Base-by-base conservation (phyloP, 1,140 invertebrate species). In the Spodoptera litura region DNA sequence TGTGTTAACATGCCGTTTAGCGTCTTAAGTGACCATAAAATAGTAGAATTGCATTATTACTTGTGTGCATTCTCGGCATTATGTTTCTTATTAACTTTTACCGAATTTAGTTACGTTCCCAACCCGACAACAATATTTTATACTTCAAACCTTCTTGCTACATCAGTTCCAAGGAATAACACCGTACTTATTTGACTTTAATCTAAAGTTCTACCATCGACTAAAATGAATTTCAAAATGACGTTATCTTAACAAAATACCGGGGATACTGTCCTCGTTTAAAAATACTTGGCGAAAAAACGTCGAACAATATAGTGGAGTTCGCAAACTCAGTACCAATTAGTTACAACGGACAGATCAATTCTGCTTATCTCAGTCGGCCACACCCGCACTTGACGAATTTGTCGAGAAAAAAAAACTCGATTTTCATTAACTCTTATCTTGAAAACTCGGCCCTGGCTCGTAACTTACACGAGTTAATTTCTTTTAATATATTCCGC, bases 371-470 rank as follows among this genome's bases (percentile, higher is more conserved):
- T 91, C 89, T 86, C 71, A 78, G 25, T 27, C 61, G 10, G 75
- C 70, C 81, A 83, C 86, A 83, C 85, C 85, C 72, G 85, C 84
- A 78, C 85, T 80, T 81, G 86, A 90, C 85, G 91, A 93, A 92
- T 91, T 89, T 90, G 89, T 88, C 88, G 70, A 72, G 11, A 80
- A 81, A 83, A 87, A 89, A 91, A 89, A 84, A 83, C 87, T 82
- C 82, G 88, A 92, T 90, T 93, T 92, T 90, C 92, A 92, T 93
- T 92, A 89, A 89, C 81, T 82, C 87, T 91, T 94, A 92, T 93
- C 72, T 80, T 53, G 52, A 74, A 70, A 55, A 75, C 66, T 59
- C 90, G 83, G 74, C 25, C 44, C 59, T 71, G 80, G 81, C 82
- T 88, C 90, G 85, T 94, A 92, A 93, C 85, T 93, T 93, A 91